Evolutionary conservation across 2,797 vertebrate species (phyloP).

Genomic region (Gymnocypris eckloni): DNA sequence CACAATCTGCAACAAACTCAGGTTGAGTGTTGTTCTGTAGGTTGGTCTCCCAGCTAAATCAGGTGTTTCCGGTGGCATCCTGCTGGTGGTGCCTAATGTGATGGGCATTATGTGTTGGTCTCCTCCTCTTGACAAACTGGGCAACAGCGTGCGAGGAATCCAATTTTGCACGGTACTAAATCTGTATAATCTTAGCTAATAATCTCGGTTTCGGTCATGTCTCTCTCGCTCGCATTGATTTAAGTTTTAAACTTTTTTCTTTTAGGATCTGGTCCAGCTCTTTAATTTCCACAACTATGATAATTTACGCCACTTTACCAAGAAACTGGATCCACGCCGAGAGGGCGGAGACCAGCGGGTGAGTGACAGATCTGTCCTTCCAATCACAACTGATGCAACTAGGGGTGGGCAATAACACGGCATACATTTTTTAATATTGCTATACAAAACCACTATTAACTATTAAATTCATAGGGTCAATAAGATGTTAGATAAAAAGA

Average conservation of each 20-base stretch:
- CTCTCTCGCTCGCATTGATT: background rate
- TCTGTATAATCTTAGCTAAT: too few species aligned
- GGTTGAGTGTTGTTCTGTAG: slow-evolving; percentile 68
- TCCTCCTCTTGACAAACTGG: slow-evolving; percentile 95
- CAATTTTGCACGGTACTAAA: slow-evolving; percentile 93
- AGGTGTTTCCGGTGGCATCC: slow-evolving; percentile 93
- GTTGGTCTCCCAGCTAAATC: slow-evolving; percentile 97
- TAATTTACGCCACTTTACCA: slow-evolving; percentile 96
- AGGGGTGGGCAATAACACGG: background rate
- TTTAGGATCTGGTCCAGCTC: slow-evolving; percentile 92
- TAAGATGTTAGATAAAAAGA: too few species aligned
- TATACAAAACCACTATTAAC: background rate
- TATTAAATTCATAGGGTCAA: background rate
- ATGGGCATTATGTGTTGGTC: slow-evolving; percentile 99
- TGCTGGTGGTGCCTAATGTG: slow-evolving; percentile 96
- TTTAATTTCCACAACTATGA: slow-evolving; percentile 99
- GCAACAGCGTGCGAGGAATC: slow-evolving; percentile 96
- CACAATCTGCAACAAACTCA: background rate
- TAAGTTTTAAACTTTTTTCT: background rate
- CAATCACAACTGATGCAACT: background rate
- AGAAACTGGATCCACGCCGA: slow-evolving; percentile 96
- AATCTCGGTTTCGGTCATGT: too few species aligned
- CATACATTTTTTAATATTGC: background rate
- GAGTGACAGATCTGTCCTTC: slow-evolving; percentile 68
- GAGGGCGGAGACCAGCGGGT: slow-evolving; percentile 98